These are phyloP conservation scores for Orientallactaga sibirica DNA, from an alignment of 2,797 vertebrate species.

Conservation along the genomic window DNA sequence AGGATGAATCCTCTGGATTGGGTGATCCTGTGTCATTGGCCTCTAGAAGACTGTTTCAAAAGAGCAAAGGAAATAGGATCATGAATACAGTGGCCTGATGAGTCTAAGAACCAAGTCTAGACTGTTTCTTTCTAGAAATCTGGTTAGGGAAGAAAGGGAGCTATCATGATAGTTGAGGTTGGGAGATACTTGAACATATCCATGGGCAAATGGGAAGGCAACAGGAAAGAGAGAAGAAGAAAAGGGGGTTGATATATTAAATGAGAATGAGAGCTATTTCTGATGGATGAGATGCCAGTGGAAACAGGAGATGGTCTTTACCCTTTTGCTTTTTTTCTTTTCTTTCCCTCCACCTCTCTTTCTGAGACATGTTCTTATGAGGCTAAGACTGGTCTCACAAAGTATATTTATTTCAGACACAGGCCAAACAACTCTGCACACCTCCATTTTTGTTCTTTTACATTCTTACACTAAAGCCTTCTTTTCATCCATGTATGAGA, in stretches of 20 bases:
- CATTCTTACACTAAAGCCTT: background rate
- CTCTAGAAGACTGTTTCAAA: background rate
- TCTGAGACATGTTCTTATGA: background rate
- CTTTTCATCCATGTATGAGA: background rate
- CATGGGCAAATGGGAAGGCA: constrained; percentile 23
- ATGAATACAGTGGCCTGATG: background rate
- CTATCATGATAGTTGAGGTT: background rate
- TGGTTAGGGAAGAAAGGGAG: constrained; percentile 1
- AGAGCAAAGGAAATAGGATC: background rate
- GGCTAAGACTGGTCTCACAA: background rate
- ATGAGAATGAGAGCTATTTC: constrained; percentile 2
- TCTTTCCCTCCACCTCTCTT: too few species aligned
- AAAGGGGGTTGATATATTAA: background rate
- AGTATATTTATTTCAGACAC: background rate
- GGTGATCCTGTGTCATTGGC: background rate
- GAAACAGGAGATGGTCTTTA: background rate
- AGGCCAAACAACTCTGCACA: background rate
- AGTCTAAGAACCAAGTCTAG: background rate
- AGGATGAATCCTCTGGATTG: background rate
- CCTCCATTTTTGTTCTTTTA: background rate
- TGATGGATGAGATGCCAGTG: background rate
- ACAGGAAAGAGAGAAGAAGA: background rate
- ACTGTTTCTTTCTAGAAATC: background rate
- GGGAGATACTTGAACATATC: background rate
- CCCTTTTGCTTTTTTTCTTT: background rate